Evolutionary conservation across 2,888 invertebrate genomes (phyloP).

Genomic region (Mythimna loreyi): DNA sequence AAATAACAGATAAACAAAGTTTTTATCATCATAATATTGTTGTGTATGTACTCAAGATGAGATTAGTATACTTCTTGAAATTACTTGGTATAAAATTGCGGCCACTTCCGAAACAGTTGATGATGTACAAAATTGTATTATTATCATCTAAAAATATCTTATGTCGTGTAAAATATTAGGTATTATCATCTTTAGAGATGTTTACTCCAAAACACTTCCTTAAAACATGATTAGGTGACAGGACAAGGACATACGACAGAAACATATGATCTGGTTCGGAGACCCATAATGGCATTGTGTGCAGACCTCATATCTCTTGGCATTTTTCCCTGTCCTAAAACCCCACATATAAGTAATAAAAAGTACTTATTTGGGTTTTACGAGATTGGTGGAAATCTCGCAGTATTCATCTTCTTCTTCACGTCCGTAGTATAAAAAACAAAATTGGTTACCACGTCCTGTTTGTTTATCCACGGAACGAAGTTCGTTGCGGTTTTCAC

Average conservation of each 20-base stretch:
- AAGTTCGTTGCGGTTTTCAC: too few species aligned
- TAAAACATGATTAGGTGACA: neutral
- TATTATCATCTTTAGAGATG: slow-evolving; percentile 4
- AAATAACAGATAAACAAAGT: neutral
- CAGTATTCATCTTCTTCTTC: too few species aligned
- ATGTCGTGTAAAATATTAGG: neutral
- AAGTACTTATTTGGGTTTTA: neutral
- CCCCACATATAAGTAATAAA: neutral
- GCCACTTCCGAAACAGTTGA: neutral
- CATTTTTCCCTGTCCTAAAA: neutral
- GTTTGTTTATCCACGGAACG: too few species aligned
- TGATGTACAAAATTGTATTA: neutral
- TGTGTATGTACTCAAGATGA: neutral
- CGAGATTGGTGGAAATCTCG: neutral
- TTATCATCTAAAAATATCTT: too few species aligned
- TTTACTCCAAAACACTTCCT: neutral
- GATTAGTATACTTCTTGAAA: neutral
- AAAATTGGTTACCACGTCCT: too few species aligned
- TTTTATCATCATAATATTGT: neutral
- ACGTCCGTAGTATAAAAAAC: too few species aligned
- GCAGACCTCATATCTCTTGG: slow-evolving; percentile 1
- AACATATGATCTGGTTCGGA: neutral
- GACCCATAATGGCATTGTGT: neutral
- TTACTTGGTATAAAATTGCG: neutral
- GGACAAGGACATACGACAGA: neutral